Evolutionary conservation across 2,888 invertebrate genomes (phyloP), one percentile per base, ranked within the genome.

Genomic region (Drosophila nr. perissopoda): DNA sequence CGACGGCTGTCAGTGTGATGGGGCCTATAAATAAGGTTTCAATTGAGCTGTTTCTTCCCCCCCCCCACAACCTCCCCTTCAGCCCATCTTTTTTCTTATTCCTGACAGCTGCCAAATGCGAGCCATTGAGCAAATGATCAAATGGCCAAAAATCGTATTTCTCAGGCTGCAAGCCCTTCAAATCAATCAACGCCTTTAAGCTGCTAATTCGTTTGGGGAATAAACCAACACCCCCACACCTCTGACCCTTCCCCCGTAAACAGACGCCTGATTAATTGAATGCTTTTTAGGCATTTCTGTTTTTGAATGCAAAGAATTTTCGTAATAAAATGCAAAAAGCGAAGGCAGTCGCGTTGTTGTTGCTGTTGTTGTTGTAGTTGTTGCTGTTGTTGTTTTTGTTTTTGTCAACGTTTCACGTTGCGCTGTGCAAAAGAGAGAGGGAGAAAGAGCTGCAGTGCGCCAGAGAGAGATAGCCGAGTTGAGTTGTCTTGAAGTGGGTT

Each of bases 111-210:
- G 88, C 70, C 76, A 77, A 77, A 73, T 65, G 58, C 46, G 64
- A 65, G 40, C 72, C 88, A 88, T 77, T 88, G 77, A 75, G 63
- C 73, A 73, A 86, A 85, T 70, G 62, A 51, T 66, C 63, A 65
- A 74, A 65, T 59, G 66, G 62, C 10, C 33, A 51, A 31, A 46
- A 34, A 34, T n/a, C 51, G 29, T 48, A 25, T 25, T 21, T n/a
- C 13, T 16, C 7, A 13, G 21, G 51, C 29, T 56, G 64, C 68
- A 78, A 75, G 79, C 80, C 87, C 80, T 82, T 80, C 72, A 67
- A 78, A 86, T 86, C 89, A 87, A 86, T 89, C 84, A 89, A 86
- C 84, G 89, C 87, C 82, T 75, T 73, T 75, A 80, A 83, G 83
- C 75, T 70, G 86, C 78, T 85, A 88, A 88, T 84, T 88, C 81